Base-by-base conservation (phyloP, 2,888 invertebrate genomes). In the Brenthis hecate region DNA sequence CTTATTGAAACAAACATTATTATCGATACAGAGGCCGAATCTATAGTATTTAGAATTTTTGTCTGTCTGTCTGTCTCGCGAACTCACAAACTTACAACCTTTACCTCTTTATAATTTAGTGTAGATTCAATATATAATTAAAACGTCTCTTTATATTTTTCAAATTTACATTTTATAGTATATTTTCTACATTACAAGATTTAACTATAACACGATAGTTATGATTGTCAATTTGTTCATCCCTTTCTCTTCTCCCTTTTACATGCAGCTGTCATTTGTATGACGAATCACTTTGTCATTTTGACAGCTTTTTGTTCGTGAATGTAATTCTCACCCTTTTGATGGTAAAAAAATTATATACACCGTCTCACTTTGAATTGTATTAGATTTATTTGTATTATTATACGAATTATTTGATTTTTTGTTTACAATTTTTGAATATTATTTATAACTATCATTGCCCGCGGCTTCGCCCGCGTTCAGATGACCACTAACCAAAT, bases 201-300 rank as follows among this genome's bases (percentile, higher is more conserved):
- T 64, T 56, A 67, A 64, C 50, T 56, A 60, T 63, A 60, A 60
- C 54, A 69, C 43, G 57, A 53, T 14, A 62, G 23, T 65, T 68
- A 66, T 56, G 56, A 82, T 84, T 81, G 83, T 81, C 80, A 75
- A 81, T 81, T 82, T 81, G 80, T 85, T 80, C 76, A 66, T 72
- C 69, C 68, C 71, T 56, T 63, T 72, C 71, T 69, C 55, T 72
- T 61, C 80, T 75, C 80, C 57, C 74, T 83, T 83, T 72, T 77
- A 72, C 83, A 72, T 80, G 86, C 91, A 91, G 88, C 91, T 90
- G 91, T 91, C 91, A 86, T 75, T 74, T 75, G 81, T 88, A 85
- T 90, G 91, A 91, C 91, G 91, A 90, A 92, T 92, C 88, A 90
- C 86, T 90, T 86, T 90, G 90, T 92, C 89, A 89, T 85, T 87